Base-by-base conservation (phyloP, 2,113 vertebrate genomes). In the Antigone vipio region DNA sequence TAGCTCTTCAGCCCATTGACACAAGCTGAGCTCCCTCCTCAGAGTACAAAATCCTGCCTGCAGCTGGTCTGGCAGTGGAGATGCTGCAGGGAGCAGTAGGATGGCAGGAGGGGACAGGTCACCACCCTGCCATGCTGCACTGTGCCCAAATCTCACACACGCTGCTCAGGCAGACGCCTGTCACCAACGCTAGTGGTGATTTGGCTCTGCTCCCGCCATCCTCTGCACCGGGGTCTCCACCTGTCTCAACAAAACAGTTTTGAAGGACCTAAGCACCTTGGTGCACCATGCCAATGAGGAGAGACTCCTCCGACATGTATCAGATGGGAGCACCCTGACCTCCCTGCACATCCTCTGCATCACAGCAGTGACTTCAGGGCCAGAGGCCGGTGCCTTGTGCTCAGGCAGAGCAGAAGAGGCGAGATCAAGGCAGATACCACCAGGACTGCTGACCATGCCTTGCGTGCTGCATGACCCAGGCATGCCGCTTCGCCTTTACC, bases 401-500 rank as follows among this genome's bases (percentile, higher is more conserved):
- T 47, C 73, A 20, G 3, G 34, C 29, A 67, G 60, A 66, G 32
- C n/a, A 53, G 74, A 66, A 62, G 63, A 87, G 13, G 38, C 4
- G 7, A 91, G n/a, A 66, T 11, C 35, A 58, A 56, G 22, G 15
- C 40, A 17, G 35, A 34, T 56, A n/a, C 17, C 2, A 2, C 19
- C 2, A 17, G 56, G 40, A 89, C 0, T 66, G 35, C 68, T 0
- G 0, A 15, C 11, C 2, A 0, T n/a, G n/a, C 20, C 11, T n/a
- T 1, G 3, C 2, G 2, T 17, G 34, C 34, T 88, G 42, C 1
- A 2, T 4, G 5, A 69, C 29, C 35, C 45, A 83, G 47, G 38
- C n/a, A 30, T 3, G 23, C 1, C 2, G 6, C 44, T 52, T 19
- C 1, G 0, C 68, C 47, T 58, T 52, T 11, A 32, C 24, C 29